A percentile compares a stretch with the other conserved stretches of the same genome.
Conservation (phyloP, 2,113 vertebrate species). For the Indri indri region DNA sequence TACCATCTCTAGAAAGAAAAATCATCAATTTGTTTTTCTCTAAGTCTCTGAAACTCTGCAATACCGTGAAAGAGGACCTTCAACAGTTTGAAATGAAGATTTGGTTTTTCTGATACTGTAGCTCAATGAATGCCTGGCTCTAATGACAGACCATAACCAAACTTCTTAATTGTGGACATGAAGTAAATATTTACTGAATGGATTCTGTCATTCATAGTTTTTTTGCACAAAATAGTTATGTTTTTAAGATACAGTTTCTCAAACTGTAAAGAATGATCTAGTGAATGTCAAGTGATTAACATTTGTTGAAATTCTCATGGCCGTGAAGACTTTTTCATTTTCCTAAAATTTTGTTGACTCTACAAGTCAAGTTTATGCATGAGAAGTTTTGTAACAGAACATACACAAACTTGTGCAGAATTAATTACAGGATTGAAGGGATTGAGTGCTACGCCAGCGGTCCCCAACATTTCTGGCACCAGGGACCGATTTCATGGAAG, state of each 20-base stretch:
- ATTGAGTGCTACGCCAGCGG: not conserved
- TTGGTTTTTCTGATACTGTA: conserved; percentile 36
- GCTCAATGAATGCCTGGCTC: conserved; percentile 49
- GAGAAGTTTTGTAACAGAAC: not conserved
- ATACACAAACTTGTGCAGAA: not conserved
- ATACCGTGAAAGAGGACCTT: conserved; percentile 53
- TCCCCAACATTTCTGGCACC: too few relatives aligned
- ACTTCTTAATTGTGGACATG: conserved; percentile 54
- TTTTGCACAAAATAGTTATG: not conserved
- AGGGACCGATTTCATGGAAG: too few relatives aligned
- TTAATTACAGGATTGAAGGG: rapidly evolving
- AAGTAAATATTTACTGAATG: not conserved
- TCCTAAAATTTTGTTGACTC: not conserved
- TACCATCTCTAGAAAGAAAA: conserved; percentile 19
- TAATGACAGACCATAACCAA: conserved; percentile 32
- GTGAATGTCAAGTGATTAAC: not conserved
- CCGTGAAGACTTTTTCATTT: not conserved
- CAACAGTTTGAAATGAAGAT: conserved; percentile 14
- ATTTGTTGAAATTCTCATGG: not conserved
- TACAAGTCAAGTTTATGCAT: not conserved
- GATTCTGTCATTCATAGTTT: not conserved
- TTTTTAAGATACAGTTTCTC: not conserved
- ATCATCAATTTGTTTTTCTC: not conserved
- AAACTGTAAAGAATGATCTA: not conserved
- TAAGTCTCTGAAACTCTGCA: conserved; percentile 35